Conservation (phyloP, 1,140 invertebrate species). For the Heliconius congener region DNA sequence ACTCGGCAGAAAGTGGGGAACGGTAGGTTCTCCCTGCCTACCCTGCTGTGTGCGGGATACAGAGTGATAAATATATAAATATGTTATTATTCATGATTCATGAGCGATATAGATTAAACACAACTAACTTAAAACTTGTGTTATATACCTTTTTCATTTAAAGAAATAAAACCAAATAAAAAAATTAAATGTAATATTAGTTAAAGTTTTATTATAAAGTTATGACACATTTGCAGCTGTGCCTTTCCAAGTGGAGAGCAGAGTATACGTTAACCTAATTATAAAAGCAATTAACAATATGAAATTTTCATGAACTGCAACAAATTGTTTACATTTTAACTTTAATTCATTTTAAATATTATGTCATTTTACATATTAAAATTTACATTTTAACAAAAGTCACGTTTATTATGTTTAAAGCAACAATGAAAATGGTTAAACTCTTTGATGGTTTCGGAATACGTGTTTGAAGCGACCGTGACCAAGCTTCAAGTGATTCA, state of each 20-base stretch:
- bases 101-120: no score
- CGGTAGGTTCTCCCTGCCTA: no score
- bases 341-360: background rate
- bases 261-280: background rate
- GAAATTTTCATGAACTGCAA: background rate
- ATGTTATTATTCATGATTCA: no score
- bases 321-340: conserved; percentile 13
- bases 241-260: background rate
- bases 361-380: background rate
- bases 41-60: no score
- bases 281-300: background rate
- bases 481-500: conserved; percentile 20
- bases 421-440: background rate
- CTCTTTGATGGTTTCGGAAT: conserved; percentile 4
- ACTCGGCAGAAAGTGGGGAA: no score
- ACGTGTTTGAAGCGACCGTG: conserved; percentile 24
- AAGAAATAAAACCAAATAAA: no score
- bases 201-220: background rate
- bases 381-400: background rate
- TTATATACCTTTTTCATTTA: no score
- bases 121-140: no score
- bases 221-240: background rate
- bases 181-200: no score
- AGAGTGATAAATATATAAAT: no score
- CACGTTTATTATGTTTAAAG: background rate